Evolutionary conservation across 2,113 vertebrate species (phyloP), one percentile per base, ranked within the genome.

Genomic region (Apistogramma diplotaenia): DNA sequence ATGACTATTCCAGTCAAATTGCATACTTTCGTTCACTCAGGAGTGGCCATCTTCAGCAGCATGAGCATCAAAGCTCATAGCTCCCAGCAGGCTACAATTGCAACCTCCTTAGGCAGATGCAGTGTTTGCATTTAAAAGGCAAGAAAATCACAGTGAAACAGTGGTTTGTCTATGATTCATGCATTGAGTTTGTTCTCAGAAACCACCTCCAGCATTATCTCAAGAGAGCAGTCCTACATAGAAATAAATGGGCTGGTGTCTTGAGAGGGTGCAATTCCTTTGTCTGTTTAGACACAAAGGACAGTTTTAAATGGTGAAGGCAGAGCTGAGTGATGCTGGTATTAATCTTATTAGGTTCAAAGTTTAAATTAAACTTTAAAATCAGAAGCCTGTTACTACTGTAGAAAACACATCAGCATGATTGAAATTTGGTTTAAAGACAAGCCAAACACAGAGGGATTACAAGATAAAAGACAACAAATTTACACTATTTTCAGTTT

Each of bases 201-300:
- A 86, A 85, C 31, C n/a, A 84, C 84, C 75, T 60, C 46, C 60
- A 82, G 77, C 29, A 72, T 85, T 88, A 90, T 91, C 91, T 88
- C 77, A 72, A 85, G 84, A 84, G 85, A 89, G 81, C 85, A 87
- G 84, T 81, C 73, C 73, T 78, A 67, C 58, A 59, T 46, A 70
- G 74, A 80, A 80, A 85, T 85, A 76, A 89, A 89, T 25, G 61
- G 58, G 54, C 74, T 71, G 79, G 81, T 71, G 76, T 88, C 76
- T 83, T 82, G 83, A 86, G 80, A 85, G 53, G 83, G 75, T 83
- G 83, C 23, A 27, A 82, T 79, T 72, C 35, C 33, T 74, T 53
- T 72, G 60, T 78, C 70, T 87, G 82, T 89, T 87, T 78, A 74
- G 81, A 81, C 73, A 78, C 84, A 83, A 76, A 89, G 76, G 79